Evolutionary conservation across 1,140 invertebrate genomes (phyloP).

Genomic region (Sitobion miscanthi): DNA sequence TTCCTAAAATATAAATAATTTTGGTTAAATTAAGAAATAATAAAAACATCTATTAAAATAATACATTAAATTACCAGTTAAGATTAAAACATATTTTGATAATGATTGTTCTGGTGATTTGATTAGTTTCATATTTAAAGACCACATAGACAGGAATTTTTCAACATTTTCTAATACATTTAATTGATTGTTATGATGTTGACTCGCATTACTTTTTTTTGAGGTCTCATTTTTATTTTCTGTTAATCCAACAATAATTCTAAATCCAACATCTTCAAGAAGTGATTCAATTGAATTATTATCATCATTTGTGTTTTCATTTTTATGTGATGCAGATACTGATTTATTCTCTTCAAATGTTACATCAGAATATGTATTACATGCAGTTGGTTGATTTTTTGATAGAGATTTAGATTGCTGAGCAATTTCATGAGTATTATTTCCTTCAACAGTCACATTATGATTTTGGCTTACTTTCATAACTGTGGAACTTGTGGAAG

Average conservation of each 20-base stretch:
- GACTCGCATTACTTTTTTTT: neutral
- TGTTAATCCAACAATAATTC: constrained; percentile 39
- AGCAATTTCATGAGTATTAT: neutral
- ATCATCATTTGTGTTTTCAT: neutral
- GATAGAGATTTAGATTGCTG: neutral
- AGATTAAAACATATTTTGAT: neutral
- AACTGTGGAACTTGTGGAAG: neutral
- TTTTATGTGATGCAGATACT: neutral
- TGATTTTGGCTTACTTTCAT: neutral
- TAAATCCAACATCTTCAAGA: constrained; percentile 43
- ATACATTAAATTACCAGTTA: constrained; percentile 35
- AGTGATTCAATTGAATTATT: constrained; percentile 32
- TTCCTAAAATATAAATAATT: constrained; percentile 15
- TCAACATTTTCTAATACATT: neutral
- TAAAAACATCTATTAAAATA: neutral
- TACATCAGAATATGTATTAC: constrained; percentile 40
- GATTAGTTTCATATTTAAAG: constrained; percentile 2
- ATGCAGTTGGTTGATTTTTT: neutral
- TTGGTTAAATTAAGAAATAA: neutral
- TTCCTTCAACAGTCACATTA: neutral
- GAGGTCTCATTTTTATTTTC: neutral
- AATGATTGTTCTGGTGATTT: neutral
- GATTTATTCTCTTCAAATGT: constrained; percentile 27
- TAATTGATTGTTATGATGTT: neutral
- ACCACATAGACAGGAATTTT: constrained; percentile 34